Percentiles rank a stretch among this genome's conserved stretches.
phyloP scores from a whole-genome alignment of 2,113 vertebrate genomes.

The Synodontis membranacea region DNA sequence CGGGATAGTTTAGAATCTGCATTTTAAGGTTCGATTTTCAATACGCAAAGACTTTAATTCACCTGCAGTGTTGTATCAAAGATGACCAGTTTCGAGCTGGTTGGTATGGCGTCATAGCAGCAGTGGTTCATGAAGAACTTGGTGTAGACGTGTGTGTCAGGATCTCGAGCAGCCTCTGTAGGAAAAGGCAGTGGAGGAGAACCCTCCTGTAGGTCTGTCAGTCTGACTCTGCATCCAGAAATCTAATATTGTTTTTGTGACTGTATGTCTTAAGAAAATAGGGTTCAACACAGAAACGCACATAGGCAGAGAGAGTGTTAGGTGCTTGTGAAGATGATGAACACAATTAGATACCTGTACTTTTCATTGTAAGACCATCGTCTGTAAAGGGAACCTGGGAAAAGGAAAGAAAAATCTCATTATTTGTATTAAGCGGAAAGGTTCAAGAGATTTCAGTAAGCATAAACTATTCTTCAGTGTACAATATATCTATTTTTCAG shows the following conservation, averaged over 20 bases:
- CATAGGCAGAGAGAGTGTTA: background rate
- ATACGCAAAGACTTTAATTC: background rate
- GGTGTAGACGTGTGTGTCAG: conserved; percentile 81
- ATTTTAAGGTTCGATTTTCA: background rate
- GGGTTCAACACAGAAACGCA: background rate
- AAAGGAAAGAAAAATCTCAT: background rate
- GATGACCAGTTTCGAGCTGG: conserved; percentile 92
- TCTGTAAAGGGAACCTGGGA: conserved; percentile 51
- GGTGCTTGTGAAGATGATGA: background rate
- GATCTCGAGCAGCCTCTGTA: conserved; percentile 51
- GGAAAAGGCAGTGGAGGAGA: conserved; percentile 33
- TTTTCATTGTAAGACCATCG: conserved; percentile 56
- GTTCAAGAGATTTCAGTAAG: background rate
- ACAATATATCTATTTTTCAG: background rate
- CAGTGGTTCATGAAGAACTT: conserved; percentile 89
- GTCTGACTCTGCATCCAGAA: conserved; percentile 6
- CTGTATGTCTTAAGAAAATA: background rate
- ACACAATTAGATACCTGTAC: conserved; percentile 25
- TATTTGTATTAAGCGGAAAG: background rate
- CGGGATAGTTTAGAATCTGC: background rate
- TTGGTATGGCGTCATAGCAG: conserved; percentile 91
- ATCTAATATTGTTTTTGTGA: background rate
- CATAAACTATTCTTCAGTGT: background rate
- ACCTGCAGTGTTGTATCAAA: conserved; percentile 89
- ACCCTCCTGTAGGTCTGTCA: conserved; percentile 51